phyloP scores from a whole-genome alignment of 1,140 invertebrate species.

The Drosophila guanche region DNA sequence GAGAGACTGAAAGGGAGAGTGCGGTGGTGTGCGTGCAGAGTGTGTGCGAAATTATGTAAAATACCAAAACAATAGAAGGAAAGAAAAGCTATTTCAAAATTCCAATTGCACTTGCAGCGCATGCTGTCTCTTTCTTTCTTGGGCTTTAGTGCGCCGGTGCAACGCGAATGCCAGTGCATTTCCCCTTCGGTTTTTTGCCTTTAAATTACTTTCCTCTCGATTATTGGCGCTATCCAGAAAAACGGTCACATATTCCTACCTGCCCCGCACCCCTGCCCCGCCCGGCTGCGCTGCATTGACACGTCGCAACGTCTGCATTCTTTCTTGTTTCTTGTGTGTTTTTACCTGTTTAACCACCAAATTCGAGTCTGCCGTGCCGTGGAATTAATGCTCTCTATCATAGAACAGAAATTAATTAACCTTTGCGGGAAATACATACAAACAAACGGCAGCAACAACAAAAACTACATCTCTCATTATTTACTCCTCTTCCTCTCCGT shows the following conservation, averaged over 20 bases:
- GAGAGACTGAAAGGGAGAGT: conserved; percentile 22
- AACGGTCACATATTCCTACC: too few relatives aligned
- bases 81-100: conserved; percentile 36
- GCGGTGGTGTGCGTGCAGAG: conserved; percentile 20
- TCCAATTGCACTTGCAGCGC: conserved; percentile 68
- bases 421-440: conserved; percentile 56
- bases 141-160: conserved; percentile 28
- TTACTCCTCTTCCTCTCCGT: conserved; percentile 30
- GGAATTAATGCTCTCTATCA: conserved; percentile 57
- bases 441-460: conserved; percentile 9
- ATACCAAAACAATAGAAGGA: conserved; percentile 54
- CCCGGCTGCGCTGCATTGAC: too few relatives aligned
- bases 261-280: too few relatives aligned
- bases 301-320: too few relatives aligned
- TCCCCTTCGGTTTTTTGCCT: too few relatives aligned
- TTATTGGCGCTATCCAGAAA: too few relatives aligned
- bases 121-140: conserved; percentile 9
- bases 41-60: conserved; percentile 76
- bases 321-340: conserved; percentile 12
- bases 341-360: conserved; percentile 58
- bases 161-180: not conserved
- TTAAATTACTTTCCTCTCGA: too few relatives aligned
- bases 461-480: conserved; percentile 44
- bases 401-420: conserved; percentile 65
- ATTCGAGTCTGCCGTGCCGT: conserved; percentile 26